phyloP scores from a whole-genome alignment of 2,797 vertebrate species.

The Myotis myotis region DNA sequence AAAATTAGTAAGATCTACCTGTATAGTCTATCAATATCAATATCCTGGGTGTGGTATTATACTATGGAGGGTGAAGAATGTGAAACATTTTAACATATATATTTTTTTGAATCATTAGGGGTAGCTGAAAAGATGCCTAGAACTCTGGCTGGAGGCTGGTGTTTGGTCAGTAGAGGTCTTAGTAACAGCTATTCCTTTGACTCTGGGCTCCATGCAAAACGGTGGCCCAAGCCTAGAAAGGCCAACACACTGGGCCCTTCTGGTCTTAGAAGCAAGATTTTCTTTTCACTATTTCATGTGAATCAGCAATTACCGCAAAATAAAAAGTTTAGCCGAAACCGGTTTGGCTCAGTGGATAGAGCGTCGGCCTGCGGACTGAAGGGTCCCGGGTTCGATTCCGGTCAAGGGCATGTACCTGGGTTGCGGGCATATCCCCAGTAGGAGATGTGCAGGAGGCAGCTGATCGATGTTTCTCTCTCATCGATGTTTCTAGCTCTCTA shows the following conservation, averaged over 20 bases:
- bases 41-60: not conserved
- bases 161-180: not conserved
- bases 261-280: constrained; percentile 16
- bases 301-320: constrained; percentile 19
- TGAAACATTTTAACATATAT: not conserved
- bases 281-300: not conserved
- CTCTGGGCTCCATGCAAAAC: not conserved
- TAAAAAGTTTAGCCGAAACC: not conserved
- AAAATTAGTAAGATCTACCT: not conserved
- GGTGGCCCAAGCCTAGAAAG: not conserved
- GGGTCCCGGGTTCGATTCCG: too few relatives aligned
- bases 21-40: not conserved
- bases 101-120: not conserved
- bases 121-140: not conserved
- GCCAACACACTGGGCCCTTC: not conserved
- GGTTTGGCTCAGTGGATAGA: too few relatives aligned
- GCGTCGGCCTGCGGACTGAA: too few relatives aligned
- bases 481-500: too few relatives aligned
- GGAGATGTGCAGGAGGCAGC: too few relatives aligned
- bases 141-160: not conserved
- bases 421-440: too few relatives aligned
- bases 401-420: too few relatives aligned
- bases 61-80: not conserved
- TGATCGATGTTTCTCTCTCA: too few relatives aligned
- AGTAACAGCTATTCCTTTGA: not conserved